Base-by-base conservation (phyloP, 1,140 invertebrate species). In the Drosophila lacteicornis region DNA sequence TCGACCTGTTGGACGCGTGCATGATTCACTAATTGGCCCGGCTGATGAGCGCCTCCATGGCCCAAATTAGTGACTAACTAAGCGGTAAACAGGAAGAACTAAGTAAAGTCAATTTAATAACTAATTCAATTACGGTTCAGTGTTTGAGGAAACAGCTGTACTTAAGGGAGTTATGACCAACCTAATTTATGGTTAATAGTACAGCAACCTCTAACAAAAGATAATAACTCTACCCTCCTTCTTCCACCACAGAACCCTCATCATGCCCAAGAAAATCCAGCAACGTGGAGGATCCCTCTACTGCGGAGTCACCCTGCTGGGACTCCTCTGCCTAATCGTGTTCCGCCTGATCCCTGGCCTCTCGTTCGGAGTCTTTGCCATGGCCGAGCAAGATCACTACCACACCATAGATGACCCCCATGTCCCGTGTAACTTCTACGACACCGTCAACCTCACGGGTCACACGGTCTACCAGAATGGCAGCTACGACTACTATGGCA, bases 361-460 rank as follows among this genome's bases (percentile, higher is more conserved):
- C 8, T 51, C 65, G 6, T 87, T 87, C 19, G 84, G 84, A 0
- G 81, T 73, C 8, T 78, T 80, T 4, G 84, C 80, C 0, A 46
- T 80, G 60, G 45, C n/a, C 6, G 81, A 82, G 13, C 36, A 47
- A 3, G 65, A 74, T 13, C 82, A 68, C n/a, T 82, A 91, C 61
- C 67, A 85, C 62, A 69, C 65, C 12, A 71, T 91, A 0, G 91
- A 92, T 42, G 88, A 83, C 25, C 68, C 91, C 0, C 80, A 91
- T 50, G 80, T 77, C 1, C 84, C 85, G 0, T 92, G 91, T 46
- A 79, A 80, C 9, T 92, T 92, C 65, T 91, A 88, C 38, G 90
- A 92, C 17, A 92, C 91, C 2, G 91, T 92, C 5, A 91, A 92
- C 40, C 45, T 92, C 4, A 92, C 91, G 3, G 86, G 74, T 0